Percentiles rank a stretch among this genome's conserved stretches.
These are phyloP conservation scores for Ephialtes manifestator DNA, from an alignment of 2,888 invertebrate genomes.

Conservation along the genomic window DNA sequence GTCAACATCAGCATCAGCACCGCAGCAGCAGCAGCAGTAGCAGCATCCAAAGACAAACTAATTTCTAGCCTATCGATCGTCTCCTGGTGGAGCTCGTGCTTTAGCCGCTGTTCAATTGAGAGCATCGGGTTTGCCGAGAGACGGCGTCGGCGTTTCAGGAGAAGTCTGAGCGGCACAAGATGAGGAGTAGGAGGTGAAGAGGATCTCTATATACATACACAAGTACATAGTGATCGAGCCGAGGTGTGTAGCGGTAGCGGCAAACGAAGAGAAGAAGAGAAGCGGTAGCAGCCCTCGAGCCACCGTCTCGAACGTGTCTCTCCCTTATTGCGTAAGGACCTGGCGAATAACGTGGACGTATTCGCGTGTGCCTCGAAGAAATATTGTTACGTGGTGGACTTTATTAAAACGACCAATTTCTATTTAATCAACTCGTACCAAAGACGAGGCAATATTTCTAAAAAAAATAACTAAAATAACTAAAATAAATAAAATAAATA, in stretches of 20 bases:
- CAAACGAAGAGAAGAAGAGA: conserved; percentile 51
- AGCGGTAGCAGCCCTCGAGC: conserved; percentile 28
- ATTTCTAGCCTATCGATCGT: conserved; percentile 59
- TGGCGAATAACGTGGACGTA: conserved; percentile 40
- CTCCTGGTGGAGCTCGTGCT: conserved; percentile 27
- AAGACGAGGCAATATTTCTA: not conserved
- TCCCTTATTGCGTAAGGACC: conserved; percentile 50
- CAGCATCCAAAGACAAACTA: conserved; percentile 55
- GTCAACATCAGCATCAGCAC: conserved; percentile 15
- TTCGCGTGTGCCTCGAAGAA: not conserved
- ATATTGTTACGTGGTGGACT: not conserved
- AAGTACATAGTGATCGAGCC: not conserved
- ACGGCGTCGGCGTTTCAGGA: conserved; percentile 34
- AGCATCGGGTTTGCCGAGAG: conserved; percentile 44
- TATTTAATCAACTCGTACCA: not conserved
- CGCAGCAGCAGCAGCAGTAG: conserved; percentile 17
- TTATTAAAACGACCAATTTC: not conserved
- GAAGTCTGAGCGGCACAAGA: not conserved
- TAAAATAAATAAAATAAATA: too few species aligned
- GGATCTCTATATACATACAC: not conserved
- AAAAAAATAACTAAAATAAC: too few species aligned
- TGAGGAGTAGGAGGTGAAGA: conserved; percentile 13
- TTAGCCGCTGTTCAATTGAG: conserved; percentile 30
- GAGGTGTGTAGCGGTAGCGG: conserved; percentile 5
- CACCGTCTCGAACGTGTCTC: conserved; percentile 34